phyloP scores from a whole-genome alignment of 2,888 invertebrate species.

The Papilio elwesi region DNA sequence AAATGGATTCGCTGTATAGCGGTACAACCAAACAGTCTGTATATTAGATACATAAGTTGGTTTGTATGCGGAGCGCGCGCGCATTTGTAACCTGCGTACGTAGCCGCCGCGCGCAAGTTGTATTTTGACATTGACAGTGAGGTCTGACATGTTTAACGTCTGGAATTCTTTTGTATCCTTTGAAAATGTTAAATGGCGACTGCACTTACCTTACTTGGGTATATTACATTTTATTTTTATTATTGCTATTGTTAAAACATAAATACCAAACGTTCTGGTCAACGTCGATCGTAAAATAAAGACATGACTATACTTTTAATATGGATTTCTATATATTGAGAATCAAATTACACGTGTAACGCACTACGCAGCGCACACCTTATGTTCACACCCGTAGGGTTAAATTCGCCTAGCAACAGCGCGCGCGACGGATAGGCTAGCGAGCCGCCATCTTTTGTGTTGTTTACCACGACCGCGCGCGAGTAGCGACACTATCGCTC shows the following conservation, averaged over 20 bases:
- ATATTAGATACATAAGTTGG: no score
- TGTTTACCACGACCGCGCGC: no score
- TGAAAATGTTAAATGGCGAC: neutral
- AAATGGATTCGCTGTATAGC: conserved; percentile 36
- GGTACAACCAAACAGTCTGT: neutral
- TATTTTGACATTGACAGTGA: conserved; percentile 37
- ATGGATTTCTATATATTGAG: no score
- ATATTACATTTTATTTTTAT: neutral
- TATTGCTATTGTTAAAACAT: neutral
- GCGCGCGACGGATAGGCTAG: no score
- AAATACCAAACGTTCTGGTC: neutral
- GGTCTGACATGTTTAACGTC: conserved; percentile 26
- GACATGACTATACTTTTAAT: neutral
- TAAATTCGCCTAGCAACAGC: no score
- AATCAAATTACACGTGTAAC: no score
- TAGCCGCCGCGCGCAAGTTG: neutral
- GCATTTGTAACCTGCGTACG: no score
- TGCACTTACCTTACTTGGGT: neutral
- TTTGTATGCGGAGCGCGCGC: no score
- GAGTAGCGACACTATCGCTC: no score
- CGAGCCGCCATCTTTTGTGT: no score
- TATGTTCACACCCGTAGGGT: no score
- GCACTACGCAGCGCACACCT: no score
- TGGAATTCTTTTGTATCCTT: conserved; percentile 28
- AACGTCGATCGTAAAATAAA: conserved; percentile 1